These are phyloP conservation scores for Phodopus roborovskii DNA, from an alignment of 2,113 vertebrate species.

Conservation along the genomic window DNA sequence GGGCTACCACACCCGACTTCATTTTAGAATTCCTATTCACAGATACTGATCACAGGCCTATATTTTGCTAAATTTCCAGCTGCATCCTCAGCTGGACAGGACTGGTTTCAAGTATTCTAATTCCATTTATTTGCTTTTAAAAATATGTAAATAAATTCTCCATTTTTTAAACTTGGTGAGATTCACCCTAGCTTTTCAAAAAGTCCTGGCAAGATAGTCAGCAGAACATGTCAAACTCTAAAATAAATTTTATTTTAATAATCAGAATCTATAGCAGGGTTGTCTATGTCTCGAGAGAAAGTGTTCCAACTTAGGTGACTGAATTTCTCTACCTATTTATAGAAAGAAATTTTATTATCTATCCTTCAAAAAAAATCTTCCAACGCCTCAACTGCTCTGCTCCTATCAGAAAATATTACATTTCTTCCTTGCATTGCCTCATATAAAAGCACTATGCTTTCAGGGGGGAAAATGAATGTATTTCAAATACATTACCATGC, in stretches of 20 bases:
- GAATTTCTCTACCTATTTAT: conserved; percentile 73
- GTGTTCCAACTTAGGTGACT: conserved; percentile 37
- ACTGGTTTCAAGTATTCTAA: conserved; percentile 68
- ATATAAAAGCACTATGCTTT: conserved; percentile 52
- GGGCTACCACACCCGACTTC: not conserved
- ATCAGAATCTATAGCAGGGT: conserved; percentile 64
- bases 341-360: conserved; percentile 73
- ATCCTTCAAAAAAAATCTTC: conserved; percentile 33
- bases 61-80: conserved; percentile 15
- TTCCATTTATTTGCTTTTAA: conserved; percentile 65
- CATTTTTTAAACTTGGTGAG: conserved; percentile 34
- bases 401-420: conserved; percentile 68
- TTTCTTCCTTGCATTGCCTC: conserved; percentile 57
- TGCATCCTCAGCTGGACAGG: not conserved
- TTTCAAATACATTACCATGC: not conserved
- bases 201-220: conserved; percentile 12
- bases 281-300: conserved; percentile 67
- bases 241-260: conserved; percentile 75
- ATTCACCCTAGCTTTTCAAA: not conserved
- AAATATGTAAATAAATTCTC: conserved; percentile 65
- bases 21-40: not conserved
- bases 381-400: conserved; percentile 68
- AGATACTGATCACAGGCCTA: not conserved
- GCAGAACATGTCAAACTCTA: conserved; percentile 52
- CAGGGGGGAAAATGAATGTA: not conserved